Evolutionary conservation across 2,797 vertebrate species (phyloP).

Genomic region (Cirrhinus molitorella): DNA sequence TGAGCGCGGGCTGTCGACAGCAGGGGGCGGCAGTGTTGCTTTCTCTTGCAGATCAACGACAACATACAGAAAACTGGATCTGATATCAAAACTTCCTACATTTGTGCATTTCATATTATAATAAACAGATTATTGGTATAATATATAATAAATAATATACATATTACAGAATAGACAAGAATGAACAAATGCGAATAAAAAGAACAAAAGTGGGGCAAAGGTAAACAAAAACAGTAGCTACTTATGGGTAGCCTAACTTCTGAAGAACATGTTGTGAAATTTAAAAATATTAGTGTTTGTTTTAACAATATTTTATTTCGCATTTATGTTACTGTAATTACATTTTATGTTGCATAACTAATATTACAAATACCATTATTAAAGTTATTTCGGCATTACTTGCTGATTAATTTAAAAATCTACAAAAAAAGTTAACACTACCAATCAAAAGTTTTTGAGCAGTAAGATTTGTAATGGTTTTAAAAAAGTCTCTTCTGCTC

Average conservation of each 20-base stretch:
- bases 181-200: background rate
- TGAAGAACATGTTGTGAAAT: background rate
- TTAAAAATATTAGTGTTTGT: background rate
- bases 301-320: background rate
- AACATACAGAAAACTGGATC: no score
- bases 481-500: no score
- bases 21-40: constrained; percentile 17
- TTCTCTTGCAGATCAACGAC: background rate
- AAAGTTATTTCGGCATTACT: no score
- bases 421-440: no score
- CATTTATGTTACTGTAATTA: no score
- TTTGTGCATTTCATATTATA: background rate
- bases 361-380: background rate
- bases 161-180: background rate
- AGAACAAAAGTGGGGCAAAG: background rate
- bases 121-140: background rate
- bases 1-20: background rate
- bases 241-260: background rate
- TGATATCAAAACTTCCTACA: background rate
- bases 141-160: background rate
- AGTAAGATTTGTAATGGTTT: no score
- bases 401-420: no score
- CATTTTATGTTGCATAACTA: background rate
- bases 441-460: no score
- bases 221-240: background rate